Conservation (phyloP, 2,888 invertebrate species). For the Tenodera sinensis region DNA sequence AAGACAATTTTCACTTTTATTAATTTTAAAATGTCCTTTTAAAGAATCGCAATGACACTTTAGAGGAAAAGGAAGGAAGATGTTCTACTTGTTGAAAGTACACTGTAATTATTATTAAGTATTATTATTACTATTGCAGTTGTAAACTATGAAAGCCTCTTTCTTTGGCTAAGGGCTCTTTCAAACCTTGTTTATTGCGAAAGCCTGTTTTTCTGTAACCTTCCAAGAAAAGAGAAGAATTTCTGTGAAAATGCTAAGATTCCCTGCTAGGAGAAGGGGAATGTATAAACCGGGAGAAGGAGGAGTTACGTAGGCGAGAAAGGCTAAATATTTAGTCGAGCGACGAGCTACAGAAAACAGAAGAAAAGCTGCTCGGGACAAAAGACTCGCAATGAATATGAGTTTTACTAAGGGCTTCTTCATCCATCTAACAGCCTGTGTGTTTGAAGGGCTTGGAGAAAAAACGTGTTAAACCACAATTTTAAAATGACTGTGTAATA, state of each 20-base stretch:
- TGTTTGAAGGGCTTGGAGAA: neutral
- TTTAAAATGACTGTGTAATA: too few relatives aligned
- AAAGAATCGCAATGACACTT: too few relatives aligned
- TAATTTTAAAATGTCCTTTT: too few relatives aligned
- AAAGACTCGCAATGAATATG: neutral
- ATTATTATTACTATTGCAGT: too few relatives aligned
- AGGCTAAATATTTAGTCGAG: slow-evolving; percentile 6
- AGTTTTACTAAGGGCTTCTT: neutral
- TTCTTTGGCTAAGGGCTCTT: neutral
- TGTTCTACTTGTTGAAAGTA: too few relatives aligned
- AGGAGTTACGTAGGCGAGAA: neutral
- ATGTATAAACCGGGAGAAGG: neutral
- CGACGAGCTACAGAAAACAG: slow-evolving; percentile 4
- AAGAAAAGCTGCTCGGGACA: neutral
- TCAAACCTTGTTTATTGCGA: neutral
- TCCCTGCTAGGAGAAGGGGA: neutral
- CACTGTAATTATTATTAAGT: too few relatives aligned
- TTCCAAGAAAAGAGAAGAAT: neutral
- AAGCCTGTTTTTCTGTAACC: neutral
- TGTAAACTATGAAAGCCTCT: too few relatives aligned
- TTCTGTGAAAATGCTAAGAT: neutral
- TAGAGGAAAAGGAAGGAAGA: too few relatives aligned
- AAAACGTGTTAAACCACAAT: too few relatives aligned
- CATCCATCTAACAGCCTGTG: neutral
- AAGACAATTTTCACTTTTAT: too few relatives aligned